A percentile compares a stretch with the other conserved stretches of the same genome.
Conservation (phyloP, 2,113 vertebrate species). For the Atlantisia rogersi region DNA sequence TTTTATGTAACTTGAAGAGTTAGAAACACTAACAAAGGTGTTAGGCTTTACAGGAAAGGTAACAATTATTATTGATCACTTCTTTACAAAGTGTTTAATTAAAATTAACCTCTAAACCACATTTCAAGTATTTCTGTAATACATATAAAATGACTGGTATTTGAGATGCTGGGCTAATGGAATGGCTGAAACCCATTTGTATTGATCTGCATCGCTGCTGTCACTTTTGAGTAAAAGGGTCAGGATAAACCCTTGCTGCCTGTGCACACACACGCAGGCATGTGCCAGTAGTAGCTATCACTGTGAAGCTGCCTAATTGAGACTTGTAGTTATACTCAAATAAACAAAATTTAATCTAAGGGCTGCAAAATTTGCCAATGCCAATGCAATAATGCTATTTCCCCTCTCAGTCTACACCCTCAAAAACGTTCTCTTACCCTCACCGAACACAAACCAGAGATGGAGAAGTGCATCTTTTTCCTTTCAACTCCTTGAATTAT, state of each 20-base stretch:
- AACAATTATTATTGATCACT: background rate
- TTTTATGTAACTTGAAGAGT: background rate
- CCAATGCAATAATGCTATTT: background rate
- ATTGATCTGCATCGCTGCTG: background rate
- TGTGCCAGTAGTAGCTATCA: background rate
- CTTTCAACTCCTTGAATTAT: no score
- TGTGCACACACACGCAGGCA: background rate
- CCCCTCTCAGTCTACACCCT: background rate
- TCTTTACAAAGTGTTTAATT: background rate
- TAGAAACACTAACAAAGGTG: background rate
- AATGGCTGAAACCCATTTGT: background rate
- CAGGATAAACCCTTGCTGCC: background rate
- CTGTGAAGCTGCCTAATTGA: background rate
- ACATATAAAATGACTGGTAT: background rate
- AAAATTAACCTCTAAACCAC: background rate
- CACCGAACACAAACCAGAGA: background rate
- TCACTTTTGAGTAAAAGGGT: background rate
- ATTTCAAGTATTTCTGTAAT: background rate
- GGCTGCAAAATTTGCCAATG: background rate
- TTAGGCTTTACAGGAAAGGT: background rate
- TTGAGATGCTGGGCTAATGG: background rate
- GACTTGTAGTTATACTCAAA: background rate
- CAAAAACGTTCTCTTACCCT: background rate
- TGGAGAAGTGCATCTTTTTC: background rate
- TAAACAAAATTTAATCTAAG: background rate